A percentile compares a stretch with the other conserved stretches of the same genome.
Evolutionary conservation across 2,113 vertebrate species (phyloP).

Genomic region (Isichthys henryi): DNA sequence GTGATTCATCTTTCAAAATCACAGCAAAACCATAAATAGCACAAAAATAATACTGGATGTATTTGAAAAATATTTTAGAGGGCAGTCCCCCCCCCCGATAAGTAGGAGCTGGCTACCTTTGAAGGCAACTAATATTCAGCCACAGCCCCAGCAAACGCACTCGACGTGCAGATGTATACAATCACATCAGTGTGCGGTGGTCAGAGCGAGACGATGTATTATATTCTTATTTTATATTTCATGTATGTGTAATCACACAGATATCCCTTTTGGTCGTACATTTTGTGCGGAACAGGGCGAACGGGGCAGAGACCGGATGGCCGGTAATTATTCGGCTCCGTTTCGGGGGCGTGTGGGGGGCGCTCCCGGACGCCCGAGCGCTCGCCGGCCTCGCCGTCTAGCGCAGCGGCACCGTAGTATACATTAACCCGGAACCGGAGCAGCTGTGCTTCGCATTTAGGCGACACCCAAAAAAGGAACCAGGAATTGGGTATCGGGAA

Average conservation of each 20-base stretch:
- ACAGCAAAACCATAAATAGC: neutral
- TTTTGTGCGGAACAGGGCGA: neutral
- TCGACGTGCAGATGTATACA: neutral
- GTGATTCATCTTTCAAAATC: neutral
- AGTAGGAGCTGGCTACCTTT: neutral
- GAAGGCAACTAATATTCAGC: neutral
- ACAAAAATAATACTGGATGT: neutral
- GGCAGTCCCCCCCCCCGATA: neutral
- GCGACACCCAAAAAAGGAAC: neutral
- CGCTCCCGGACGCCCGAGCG: neutral
- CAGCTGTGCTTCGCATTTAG: neutral
- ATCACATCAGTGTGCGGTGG: neutral
- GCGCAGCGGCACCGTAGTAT: conserved; percentile 34
- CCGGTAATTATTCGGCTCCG: neutral
- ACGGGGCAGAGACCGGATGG: neutral
- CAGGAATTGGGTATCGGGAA: neutral
- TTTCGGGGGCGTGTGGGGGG: neutral
- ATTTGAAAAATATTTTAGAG: neutral
- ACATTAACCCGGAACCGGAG: neutral
- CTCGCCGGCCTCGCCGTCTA: conserved; percentile 12
- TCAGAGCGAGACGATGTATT: neutral
- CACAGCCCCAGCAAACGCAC: neutral
- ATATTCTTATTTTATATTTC: neutral
- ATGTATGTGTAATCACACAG: neutral
- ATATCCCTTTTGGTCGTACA: neutral